A percentile compares a stretch with the other conserved stretches of the same genome.
phyloP scores from a whole-genome alignment of 2,113 vertebrate species.

The Cottus gobio region DNA sequence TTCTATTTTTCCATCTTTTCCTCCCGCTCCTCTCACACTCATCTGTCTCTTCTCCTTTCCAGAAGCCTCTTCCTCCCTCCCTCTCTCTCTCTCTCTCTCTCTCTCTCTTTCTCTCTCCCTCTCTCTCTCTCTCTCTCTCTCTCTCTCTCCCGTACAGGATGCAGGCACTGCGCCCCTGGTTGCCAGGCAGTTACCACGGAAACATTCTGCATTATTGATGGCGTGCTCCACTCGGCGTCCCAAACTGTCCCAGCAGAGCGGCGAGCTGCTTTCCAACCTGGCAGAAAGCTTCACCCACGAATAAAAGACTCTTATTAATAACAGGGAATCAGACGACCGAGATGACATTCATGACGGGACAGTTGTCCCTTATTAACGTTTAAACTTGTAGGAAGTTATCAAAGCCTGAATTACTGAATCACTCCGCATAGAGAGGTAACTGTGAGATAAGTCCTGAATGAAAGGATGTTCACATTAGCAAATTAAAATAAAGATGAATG shows the following conservation, averaged over 20 bases:
- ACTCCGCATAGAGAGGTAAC: neutral
- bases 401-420: neutral
- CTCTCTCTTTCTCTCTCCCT: neutral
- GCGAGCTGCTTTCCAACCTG: conserved; percentile 16
- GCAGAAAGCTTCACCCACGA: conserved; percentile 12
- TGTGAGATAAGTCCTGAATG: neutral
- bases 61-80: neutral
- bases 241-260: conserved; percentile 68
- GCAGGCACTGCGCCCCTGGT: conserved; percentile 58
- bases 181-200: conserved; percentile 81
- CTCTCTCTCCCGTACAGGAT: conserved; percentile 48
- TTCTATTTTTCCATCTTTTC: neutral
- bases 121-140: conserved; percentile 7
- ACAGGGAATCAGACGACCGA: neutral
- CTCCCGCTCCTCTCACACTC: conserved; percentile 25
- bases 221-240: conserved; percentile 52
- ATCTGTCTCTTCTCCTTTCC: neutral
- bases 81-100: conserved; percentile 26
- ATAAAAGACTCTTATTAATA: conserved; percentile 12
- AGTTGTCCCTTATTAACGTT: neutral
- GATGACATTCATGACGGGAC: neutral
- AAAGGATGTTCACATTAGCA: neutral
- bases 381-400: neutral
- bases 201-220: conserved; percentile 85
- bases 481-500: too few species aligned